Evolutionary conservation across 2,113 vertebrate species (phyloP), one percentile per base, ranked within the genome.

Genomic region (Platichthys stellatus): DNA sequence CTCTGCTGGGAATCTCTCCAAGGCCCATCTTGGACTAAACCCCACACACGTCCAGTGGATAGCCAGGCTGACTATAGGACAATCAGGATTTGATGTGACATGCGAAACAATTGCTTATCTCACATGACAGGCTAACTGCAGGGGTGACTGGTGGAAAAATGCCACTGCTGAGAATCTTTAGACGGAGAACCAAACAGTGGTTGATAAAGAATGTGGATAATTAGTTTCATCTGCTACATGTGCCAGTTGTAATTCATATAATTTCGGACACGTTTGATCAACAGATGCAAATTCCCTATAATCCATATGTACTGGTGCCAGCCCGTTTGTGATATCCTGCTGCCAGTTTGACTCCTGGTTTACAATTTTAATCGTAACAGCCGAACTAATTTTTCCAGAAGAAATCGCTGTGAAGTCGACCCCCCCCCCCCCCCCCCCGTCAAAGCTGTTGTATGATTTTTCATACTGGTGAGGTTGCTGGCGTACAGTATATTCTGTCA

Each of bases 191-290:
- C 31, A 80, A 88, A 84, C 76, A 56, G 47, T 47, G 59, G 74
- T 80, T 86, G 72, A 84, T 87, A 86, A 85, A 86, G 71, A 86
- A 82, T 63, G 63, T 45, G 24, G 80, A 63, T 88, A 89, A 91
- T 90, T 89, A 77, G 28, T 62, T 81, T 84, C 67, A 80, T 74
- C 59, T 13, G 18, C 12, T 8, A 43, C 51, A 74, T 67, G 77
- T 71, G 81, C 72, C 80, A 85, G 68, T 90, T 89, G 63, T 87
- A 89, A 85, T 90, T 87, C 90, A 79, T 86, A 72, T 78, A 66
- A 75, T 84, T 85, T 77, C 70, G 15, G 17, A 84, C 78, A 79
- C 67, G 69, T 71, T 71, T 86, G 70, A 84, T 89, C 83, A 90
- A 85, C 82, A 80, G 76, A 87, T 78, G 60, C 86, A 88, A 87